A percentile compares a stretch with the other conserved stretches of the same genome.
Evolutionary conservation across 2,888 invertebrate genomes (phyloP).

Genomic region (Ferrisia virgata): DNA sequence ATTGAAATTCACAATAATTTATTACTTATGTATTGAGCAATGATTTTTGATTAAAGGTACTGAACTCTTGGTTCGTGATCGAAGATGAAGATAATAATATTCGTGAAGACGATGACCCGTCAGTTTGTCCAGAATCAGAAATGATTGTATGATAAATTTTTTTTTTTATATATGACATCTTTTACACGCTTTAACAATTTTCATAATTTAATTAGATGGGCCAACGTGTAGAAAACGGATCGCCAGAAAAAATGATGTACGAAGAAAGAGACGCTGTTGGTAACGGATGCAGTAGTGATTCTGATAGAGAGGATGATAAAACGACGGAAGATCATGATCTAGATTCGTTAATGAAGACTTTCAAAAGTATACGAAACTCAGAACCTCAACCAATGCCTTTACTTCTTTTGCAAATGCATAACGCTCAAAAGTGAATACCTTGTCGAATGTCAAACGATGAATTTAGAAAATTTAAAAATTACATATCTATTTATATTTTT

Average conservation of each 20-base stretch:
- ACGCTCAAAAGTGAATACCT: constrained; percentile 32
- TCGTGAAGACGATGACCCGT: constrained; percentile 37
- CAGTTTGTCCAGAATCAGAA: constrained; percentile 38
- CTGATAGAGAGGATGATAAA: constrained; percentile 5
- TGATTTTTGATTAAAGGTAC: not conserved
- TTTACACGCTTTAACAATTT: not conserved
- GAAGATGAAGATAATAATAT: constrained; percentile 34
- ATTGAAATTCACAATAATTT: not conserved
- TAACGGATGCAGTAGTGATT: constrained; percentile 34
- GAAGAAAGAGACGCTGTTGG: constrained; percentile 5
- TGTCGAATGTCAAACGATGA: not conserved
- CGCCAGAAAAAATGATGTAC: not conserved
- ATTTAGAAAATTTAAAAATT: not conserved
- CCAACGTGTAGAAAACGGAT: not conserved
- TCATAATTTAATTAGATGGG: constrained; percentile 1
- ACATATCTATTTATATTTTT: not conserved
- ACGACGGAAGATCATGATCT: not conserved
- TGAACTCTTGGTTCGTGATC: constrained; percentile 40
- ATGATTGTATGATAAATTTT: not conserved
- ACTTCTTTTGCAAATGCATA: constrained; percentile 23
- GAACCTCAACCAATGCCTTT: constrained; percentile 24
- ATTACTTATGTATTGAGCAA: not conserved
- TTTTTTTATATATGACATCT: not conserved
- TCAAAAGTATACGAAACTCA: constrained; percentile 36
- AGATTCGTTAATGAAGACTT: not conserved